Evolutionary conservation across 2,113 vertebrate species (phyloP), one percentile per base, ranked within the genome.

Genomic region (Egretta garzetta): DNA sequence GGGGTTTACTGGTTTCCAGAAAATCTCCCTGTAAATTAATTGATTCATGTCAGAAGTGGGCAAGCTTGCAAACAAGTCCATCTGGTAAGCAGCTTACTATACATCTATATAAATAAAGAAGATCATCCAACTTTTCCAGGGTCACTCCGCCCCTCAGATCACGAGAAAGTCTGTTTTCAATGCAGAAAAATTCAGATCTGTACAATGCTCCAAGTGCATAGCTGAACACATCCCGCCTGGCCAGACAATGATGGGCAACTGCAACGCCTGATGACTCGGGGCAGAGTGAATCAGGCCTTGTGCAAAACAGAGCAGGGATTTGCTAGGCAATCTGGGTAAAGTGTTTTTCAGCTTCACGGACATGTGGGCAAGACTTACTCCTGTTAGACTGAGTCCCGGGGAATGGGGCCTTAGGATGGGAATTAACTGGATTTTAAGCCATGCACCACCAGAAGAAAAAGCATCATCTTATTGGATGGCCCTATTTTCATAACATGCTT

Each of bases 41-140:
- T 72, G 93, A 87, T 95, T 96, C 89, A 43, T 94, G 93, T 97
- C 95, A 94, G 76, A 96, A 95, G 88, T 91, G 93, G 93, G 86
- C 96, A 96, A 93, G 91, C 96, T 95, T 91, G 95, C 86, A 92
- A 97, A 96, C 77, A 94, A 87, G 94, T 87, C 94, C 94, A 97
- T 97, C 97, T 97, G 96, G 88, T 92, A 93, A 97, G 84, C 88
- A 91, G 93, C 88, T 94, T 96, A 92, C 93, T 95, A 82, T 26
- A 91, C 82, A 95, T 95, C 90, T 96, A 72, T 94, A 91, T 90
- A 96, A 97, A 96, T 96, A 97, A 87, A 95, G 59, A 80, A 72
- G 66, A 95, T 91, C 86, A 87, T 94, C 83, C 93, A 97, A 87
- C 56, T 92, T 76, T 91, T 92, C 62, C 66, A 82, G 93, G 94